These are phyloP conservation scores for Meles meles DNA, from an alignment of 2,113 vertebrate species.

Conservation along the genomic window DNA sequence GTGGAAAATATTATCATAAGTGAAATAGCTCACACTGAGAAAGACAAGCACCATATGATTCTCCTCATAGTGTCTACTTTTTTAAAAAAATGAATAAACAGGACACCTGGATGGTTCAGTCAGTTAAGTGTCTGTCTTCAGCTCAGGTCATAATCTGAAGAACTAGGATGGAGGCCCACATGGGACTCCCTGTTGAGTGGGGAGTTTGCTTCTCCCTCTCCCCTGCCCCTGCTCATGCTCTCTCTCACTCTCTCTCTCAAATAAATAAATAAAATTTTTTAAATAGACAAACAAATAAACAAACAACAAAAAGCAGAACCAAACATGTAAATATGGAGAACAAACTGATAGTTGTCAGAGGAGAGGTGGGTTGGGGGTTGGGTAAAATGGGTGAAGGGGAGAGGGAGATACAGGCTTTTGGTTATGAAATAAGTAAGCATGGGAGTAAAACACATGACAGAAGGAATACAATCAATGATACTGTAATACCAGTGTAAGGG, in stretches of 20 bases:
- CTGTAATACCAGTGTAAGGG: not conserved
- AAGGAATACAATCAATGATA: not conserved
- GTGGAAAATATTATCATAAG: not conserved
- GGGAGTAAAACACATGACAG: not conserved
- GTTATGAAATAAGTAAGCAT: not conserved
- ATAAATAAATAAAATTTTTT: too few relatives aligned
- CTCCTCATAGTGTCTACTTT: not conserved
- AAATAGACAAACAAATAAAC: too few relatives aligned
- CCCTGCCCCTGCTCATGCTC: too few relatives aligned
- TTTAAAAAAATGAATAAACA: not conserved
- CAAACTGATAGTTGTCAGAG: not conserved
- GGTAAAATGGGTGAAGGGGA: not conserved
- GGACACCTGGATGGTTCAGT: too few relatives aligned
- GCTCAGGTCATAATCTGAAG: too few relatives aligned
- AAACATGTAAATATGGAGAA: not conserved
- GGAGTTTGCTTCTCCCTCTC: too few relatives aligned
- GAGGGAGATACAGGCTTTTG: not conserved
- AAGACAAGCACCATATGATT: not conserved
- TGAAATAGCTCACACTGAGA: not conserved
- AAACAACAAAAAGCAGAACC: not conserved
- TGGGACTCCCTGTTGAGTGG: too few relatives aligned
- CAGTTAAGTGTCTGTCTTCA: too few relatives aligned
- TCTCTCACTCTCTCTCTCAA: too few relatives aligned
- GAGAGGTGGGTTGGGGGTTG: not conserved
- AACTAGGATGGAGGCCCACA: too few relatives aligned